These are phyloP conservation scores for Psophia crepitans DNA, from an alignment of 2,113 vertebrate species.

Conservation along the genomic window DNA sequence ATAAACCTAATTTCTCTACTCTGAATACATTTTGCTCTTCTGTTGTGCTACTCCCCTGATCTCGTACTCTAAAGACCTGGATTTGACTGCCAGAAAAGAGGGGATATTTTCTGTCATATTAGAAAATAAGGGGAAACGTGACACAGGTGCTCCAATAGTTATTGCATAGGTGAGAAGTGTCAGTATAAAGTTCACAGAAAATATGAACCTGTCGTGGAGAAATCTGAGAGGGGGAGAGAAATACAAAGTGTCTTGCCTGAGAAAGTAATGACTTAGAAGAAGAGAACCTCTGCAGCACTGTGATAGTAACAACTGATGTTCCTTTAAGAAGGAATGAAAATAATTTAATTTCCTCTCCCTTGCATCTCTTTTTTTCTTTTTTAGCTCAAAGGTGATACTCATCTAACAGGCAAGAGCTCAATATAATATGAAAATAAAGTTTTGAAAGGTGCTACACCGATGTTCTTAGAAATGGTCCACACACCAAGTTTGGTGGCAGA, in stretches of 20 bases:
- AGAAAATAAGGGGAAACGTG: not conserved
- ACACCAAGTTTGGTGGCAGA: not conserved
- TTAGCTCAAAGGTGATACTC: not conserved
- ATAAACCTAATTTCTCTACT: not conserved
- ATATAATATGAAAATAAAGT: not conserved
- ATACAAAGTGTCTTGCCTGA: not conserved
- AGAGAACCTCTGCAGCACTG: not conserved
- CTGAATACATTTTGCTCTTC: not conserved
- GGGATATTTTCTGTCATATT: not conserved
- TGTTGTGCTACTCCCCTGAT: not conserved
- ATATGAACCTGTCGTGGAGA: not conserved
- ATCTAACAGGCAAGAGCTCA: not conserved
- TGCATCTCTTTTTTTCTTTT: not conserved
- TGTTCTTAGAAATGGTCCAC: not conserved
- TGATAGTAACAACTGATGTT: not conserved
- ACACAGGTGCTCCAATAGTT: not conserved
- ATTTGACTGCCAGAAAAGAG: not conserved
- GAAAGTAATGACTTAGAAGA: not conserved
- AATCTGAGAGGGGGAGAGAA: not conserved
- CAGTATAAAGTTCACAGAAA: not conserved
- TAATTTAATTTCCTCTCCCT: not conserved
- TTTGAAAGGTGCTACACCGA: not conserved
- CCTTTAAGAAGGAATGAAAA: not conserved
- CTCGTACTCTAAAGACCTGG: not conserved
- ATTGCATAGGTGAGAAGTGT: not conserved